Percentiles rank a stretch among this genome's conserved stretches.
Conservation (phyloP, 2,888 invertebrate genomes). For the Bibio marci region DNA sequence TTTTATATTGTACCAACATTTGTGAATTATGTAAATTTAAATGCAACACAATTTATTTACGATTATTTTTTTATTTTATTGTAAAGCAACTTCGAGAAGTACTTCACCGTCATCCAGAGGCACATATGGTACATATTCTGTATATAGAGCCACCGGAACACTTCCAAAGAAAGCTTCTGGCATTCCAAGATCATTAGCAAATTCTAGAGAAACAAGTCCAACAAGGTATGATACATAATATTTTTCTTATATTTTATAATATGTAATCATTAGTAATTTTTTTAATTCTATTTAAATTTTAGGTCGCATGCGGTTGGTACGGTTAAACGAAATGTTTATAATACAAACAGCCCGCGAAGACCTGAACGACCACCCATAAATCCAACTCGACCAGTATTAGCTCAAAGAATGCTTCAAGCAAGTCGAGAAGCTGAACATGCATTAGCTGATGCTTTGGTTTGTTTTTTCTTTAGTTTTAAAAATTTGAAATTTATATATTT, state of each 20-base stretch:
- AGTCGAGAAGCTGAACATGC: slow-evolving; percentile 76
- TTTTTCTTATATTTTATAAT: background rate
- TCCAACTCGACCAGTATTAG: slow-evolving; percentile 43
- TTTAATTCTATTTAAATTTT: background rate
- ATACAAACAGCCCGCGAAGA: slow-evolving; percentile 21
- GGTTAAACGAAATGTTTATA: slow-evolving; percentile 10
- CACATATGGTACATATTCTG: slow-evolving; percentile 33
- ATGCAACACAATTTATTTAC: background rate
- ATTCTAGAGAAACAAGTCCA: slow-evolving; percentile 50
- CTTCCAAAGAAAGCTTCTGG: slow-evolving; percentile 51
- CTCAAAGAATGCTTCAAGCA: slow-evolving; percentile 70
- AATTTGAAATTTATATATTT: slow-evolving; percentile 2
- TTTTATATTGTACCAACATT: background rate
- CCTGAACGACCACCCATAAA: slow-evolving; percentile 36
- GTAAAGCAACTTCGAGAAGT: slow-evolving; percentile 74
- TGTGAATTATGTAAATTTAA: background rate
- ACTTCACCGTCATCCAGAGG: slow-evolving; percentile 78
- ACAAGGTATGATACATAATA: slow-evolving; percentile 29
- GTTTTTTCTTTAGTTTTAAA: too few relatives aligned
- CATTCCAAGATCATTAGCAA: slow-evolving; percentile 49
- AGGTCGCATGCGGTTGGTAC: slow-evolving; percentile 18
- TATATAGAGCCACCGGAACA: slow-evolving; percentile 29
- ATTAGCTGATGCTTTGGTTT: slow-evolving; percentile 55
- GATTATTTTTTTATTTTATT: slow-evolving; percentile 4
- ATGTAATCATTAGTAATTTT: background rate